Evolutionary conservation across 2,888 invertebrate genomes (phyloP).

Genomic region (Caradrina clavipalpis): DNA sequence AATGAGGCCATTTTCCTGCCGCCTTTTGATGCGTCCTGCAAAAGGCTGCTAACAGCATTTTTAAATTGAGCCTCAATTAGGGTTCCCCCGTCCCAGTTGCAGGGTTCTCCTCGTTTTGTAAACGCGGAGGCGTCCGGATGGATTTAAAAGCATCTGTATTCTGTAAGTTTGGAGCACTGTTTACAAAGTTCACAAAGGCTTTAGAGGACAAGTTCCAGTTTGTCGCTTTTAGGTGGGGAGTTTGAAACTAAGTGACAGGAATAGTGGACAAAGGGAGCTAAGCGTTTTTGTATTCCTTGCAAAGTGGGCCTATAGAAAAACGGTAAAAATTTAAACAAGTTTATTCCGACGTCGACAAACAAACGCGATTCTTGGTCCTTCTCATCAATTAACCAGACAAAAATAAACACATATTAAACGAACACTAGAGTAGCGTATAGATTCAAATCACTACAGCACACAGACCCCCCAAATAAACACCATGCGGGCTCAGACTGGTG

Average conservation of each 20-base stretch:
- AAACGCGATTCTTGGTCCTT: not conserved
- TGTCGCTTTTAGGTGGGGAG: constrained; percentile 27
- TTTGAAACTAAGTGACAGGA: constrained; percentile 14
- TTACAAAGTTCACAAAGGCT: constrained; percentile 33
- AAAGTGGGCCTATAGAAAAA: not conserved
- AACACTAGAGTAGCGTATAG: not conserved
- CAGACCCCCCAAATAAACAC: constrained; percentile 31
- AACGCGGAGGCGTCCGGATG: constrained; percentile 22
- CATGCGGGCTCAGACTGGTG: constrained; percentile 20
- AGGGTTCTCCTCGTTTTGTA: constrained; percentile 22
- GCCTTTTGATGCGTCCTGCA: constrained; percentile 50
- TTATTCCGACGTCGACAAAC: not conserved
- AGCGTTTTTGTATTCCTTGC: not conserved
- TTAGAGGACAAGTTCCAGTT: constrained; percentile 19
- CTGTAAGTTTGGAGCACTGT: constrained; percentile 33
- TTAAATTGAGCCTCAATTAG: constrained; percentile 56
- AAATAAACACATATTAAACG: constrained; percentile 2
- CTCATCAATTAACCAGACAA: not conserved
- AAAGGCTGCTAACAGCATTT: constrained; percentile 50
- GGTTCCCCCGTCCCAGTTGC: constrained; percentile 25
- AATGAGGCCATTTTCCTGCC: constrained; percentile 62
- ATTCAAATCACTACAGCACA: constrained; percentile 3
- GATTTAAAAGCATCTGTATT: constrained; percentile 45
- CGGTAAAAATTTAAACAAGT: not conserved
- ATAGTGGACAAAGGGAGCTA: not conserved